These are phyloP conservation scores for Luscinia luscinia DNA, from an alignment of 2,797 vertebrate species.

Conservation along the genomic window DNA sequence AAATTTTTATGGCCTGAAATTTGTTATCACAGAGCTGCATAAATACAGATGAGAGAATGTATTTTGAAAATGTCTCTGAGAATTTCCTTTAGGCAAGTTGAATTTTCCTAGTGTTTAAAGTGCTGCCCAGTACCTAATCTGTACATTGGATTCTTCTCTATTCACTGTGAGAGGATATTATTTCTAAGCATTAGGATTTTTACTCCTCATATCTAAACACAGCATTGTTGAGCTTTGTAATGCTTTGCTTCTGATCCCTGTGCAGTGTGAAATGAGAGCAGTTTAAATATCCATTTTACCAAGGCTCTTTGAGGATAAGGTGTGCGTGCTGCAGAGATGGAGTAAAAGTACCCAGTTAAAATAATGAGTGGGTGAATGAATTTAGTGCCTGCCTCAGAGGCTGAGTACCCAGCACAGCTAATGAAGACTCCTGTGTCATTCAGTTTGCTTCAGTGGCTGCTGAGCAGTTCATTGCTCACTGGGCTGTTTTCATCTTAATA, in stretches of 20 bases:
- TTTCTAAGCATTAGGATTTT: not conserved
- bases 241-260: not conserved
- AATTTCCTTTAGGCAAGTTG: not conserved
- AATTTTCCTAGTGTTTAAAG: not conserved
- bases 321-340: not conserved
- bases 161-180: not conserved
- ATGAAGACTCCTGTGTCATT: not conserved
- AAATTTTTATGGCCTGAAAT: not conserved
- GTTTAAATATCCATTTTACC: not conserved
- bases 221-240: not conserved
- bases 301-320: not conserved
- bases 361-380: not conserved
- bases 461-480: not conserved
- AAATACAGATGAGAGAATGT: not conserved
- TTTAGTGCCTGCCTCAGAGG: not conserved
- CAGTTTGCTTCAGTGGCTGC: not conserved
- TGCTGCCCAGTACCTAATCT: not conserved
- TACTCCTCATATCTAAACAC: not conserved
- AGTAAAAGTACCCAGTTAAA: not conserved
- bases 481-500: not conserved
- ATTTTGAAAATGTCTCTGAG: not conserved
- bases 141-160: not conserved
- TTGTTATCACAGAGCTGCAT: not conserved
- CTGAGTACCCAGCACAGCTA: not conserved
- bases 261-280: not conserved